Evolutionary conservation across 2,797 vertebrate species (phyloP), one percentile per base, ranked within the genome.

Genomic region (Alouatta caraya): DNA sequence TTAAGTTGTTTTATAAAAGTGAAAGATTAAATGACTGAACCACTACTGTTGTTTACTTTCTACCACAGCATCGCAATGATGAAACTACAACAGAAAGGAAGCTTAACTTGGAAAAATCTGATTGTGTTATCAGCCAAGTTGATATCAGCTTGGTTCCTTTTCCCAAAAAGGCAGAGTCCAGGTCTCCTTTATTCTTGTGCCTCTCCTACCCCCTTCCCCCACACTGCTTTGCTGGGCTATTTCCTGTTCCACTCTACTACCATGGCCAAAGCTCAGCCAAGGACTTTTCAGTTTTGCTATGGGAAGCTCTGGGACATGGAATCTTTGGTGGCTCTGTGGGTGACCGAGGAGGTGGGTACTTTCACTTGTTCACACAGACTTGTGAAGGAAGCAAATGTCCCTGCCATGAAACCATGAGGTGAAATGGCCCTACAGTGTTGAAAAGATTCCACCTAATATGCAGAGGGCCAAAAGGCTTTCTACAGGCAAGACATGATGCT

Each of bases 321-420:
- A 57, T 97, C 97, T 97, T 97, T 96, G 97, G 97, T 96, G 94
- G 93, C 89, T 96, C 92, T 80, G 48, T 90, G 42, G 48, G 33
- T 91, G 61, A 80, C 61, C 12, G 72, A 89, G 57, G 39, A 90
- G 73, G 33, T 33, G 70, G 39, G 52, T 21, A 61, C 80, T 90
- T 39, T n/a, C 12, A 19, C 88, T 86, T 94, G 81, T 78, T 90
- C 73, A 55, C 73, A 92, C 1, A 46, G 48, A 44, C 12, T 19
- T 94, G n/a, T 33, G n/a, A 96, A 96, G 79, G 90, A 93, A 96
- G 88, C 93, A 85, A 93, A 83, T 67, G 78, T 94, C 92, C 96
- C 82, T 73, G 64, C 92, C 82, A 33, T 81, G 86, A 96, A 70
- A 85, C 39, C n/a, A 96, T 57, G 33, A 24, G 24, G 7, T 85